Base-by-base conservation (phyloP, 2,888 invertebrate species). In the Stenurella melanura region DNA sequence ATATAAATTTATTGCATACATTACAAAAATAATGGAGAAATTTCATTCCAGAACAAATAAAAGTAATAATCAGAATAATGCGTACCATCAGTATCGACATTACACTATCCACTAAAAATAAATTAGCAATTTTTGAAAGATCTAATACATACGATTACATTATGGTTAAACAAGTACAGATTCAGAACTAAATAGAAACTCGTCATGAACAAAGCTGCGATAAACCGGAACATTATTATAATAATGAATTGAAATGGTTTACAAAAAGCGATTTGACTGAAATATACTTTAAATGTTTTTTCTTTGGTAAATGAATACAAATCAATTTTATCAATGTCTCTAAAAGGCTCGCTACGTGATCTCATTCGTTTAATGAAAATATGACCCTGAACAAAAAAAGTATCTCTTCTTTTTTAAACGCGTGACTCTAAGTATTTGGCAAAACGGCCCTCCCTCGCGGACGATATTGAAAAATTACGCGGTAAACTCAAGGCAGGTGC, bases 401-500 rank as follows among this genome's bases (percentile, higher is more conserved):
- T 63, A 74, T 78, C 78, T 80, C 71, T 76, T 72, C 78, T 74
- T 81, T 74, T 72, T 78, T 73, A 64, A 74, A 78, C 80, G 78
- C 80, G 81, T 79, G 82, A 82, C 77, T 80, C 81, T 77, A 80
- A 82, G 78, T 77, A 68, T 61, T 63, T 73, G 78, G 77, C 75
- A 78, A 79, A 72, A 83, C 82, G 84, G 84, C 87, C 87, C 87
- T 82, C 88, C 87, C 87, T 83, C 86, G 85, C 85, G 86, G 86
- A 84, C 82, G 82, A 82, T 78, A 80, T 77, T 75, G 76, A 78
- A 82, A 81, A 79, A 76, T 71, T 77, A 80, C 84, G 83, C 84
- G 83, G 82, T 82, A 82, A 84, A 86, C 85, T 87, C 80, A 85
- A 86, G 87, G 87, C 85, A 86, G 87, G 87, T 85, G 87, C 88